Base-by-base conservation (phyloP, 2,888 invertebrate species). In the Leucania comma region DNA sequence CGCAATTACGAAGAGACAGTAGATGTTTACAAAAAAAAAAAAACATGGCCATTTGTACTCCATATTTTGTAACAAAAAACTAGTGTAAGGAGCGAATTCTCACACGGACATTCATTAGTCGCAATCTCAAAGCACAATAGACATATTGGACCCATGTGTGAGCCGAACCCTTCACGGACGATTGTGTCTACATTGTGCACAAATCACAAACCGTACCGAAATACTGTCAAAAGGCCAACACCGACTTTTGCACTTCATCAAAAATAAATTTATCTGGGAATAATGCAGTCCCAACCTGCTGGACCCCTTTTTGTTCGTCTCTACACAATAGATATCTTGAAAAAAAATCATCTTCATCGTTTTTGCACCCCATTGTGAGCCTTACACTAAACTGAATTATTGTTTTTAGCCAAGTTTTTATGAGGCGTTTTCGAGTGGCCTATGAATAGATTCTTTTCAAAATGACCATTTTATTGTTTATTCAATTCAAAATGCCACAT, bases 231-330 rank as follows among this genome's bases (percentile, higher is more conserved):
- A 90, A 72, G 88, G 89, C 88, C 88, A 87, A 89, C 87, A 90
- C 89, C 91, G 93, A 94, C 95, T 95, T 92, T 95, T 95, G 93
- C 95, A 96, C 94, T 96, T 95, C 95, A 96, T 95, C 95, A 96
- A 95, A 95, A 90, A 92, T 92, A 92, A 89, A 95, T 95, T 95
- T 95, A 94, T 90, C 89, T 86, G 86, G 72, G 86, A 90, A 95
- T 93, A 94, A 94, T 94, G 82, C 89, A 88, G 89, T 88, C 64
- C 86, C 87, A 85, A 95, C 95, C 94, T 94, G 94, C 90, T 90
- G 86, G 87, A 72, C 75, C 86, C 42, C 88, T 88, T 90, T 68
- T 93, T 93, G 92, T 90, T 80, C 74, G 57, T 56, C 12, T 57
- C 61, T 64, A 75, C 77, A 92, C 91, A 92, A 93, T 84, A n/a